Base-by-base conservation (phyloP, 2,888 invertebrate species). In the Petrophora chlorosata region DNA sequence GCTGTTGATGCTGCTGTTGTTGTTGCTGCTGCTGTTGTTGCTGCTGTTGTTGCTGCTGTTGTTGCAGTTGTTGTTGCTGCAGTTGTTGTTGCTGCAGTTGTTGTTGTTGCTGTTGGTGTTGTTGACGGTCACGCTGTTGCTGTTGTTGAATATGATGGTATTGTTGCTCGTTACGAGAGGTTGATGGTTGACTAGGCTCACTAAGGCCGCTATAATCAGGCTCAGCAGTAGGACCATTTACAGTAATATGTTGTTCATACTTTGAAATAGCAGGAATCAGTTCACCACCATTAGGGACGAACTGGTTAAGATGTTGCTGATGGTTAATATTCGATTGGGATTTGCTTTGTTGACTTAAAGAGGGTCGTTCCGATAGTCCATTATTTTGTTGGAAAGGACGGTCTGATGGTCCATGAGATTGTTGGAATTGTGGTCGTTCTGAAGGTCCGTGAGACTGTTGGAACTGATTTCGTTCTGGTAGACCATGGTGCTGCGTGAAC, bases 251-350 rank as follows among this genome's bases (percentile, higher is more conserved):
- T 62, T 96, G 95, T 79, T 96, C 96, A 59, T 92, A 93, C 83
- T 95, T 95, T 3, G 96, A 94, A 47, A 96, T 92, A 10, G 96
- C 93, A 43, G 94, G 93, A 12, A 95, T 92, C 26, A 96, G 86
- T 80, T 96, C 95, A 0, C 95, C 95, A 23, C 93, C 94, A 1
- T 94, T 91, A 23, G 93, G 93, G 13, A 92, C 82, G 50, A 92
- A 79, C 16, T 90, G 86, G 3, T 82, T 81, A 39, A 90, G 69
- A 53, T 86, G 81, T 70, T 91, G 90, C 57, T 87, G 85, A 59
- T 90, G 85, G 43, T 86, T 78, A 19, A 70, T 42, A 46, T 72
- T 81, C 19, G 75, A 52, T 51, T 72, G 77, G 56, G 78, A 78
- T 44, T 68, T 73, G 17, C 56, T 67, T 43, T 78, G 79, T 13